A percentile compares a stretch with the other conserved stretches of the same genome.
Evolutionary conservation across 2,113 vertebrate genomes (phyloP).

Genomic region (Anser brachyrhynchus): DNA sequence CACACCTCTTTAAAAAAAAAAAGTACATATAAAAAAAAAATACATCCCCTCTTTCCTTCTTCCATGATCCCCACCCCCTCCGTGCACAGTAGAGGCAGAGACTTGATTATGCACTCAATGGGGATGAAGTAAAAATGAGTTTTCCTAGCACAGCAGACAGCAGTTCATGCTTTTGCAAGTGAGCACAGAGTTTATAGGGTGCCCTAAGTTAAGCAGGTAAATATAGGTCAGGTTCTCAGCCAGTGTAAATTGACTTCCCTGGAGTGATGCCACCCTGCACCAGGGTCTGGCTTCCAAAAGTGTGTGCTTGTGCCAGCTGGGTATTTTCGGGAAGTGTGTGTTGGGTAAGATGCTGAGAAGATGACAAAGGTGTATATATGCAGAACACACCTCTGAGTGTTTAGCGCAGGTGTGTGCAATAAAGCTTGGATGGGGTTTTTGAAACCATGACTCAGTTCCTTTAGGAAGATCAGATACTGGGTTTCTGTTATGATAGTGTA

Average conservation of each 20-base stretch:
- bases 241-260: background rate
- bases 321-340: background rate
- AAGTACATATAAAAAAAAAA: background rate
- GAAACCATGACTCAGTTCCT: conserved; percentile 68
- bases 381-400: conserved; percentile 38
- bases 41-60: background rate
- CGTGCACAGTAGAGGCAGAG: conserved; percentile 23
- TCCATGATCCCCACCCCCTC: background rate
- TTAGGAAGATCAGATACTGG: conserved; percentile 63
- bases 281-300: background rate
- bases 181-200: background rate
- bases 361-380: conserved; percentile 20
- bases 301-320: background rate
- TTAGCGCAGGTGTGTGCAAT: conserved; percentile 44
- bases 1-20: conserved; percentile 59
- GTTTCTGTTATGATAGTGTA: conserved; percentile 50
- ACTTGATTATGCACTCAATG: background rate
- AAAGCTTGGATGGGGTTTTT: conserved; percentile 54
- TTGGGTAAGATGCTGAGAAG: conserved; percentile 54
- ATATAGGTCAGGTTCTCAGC: conserved; percentile 3
- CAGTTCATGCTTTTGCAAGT: background rate
- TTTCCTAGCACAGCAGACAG: background rate
- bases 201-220: background rate
- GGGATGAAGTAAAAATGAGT: conserved; percentile 11
- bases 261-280: background rate